Conservation (phyloP, 2,113 vertebrate genomes). For the Eonycteris spelaea region DNA sequence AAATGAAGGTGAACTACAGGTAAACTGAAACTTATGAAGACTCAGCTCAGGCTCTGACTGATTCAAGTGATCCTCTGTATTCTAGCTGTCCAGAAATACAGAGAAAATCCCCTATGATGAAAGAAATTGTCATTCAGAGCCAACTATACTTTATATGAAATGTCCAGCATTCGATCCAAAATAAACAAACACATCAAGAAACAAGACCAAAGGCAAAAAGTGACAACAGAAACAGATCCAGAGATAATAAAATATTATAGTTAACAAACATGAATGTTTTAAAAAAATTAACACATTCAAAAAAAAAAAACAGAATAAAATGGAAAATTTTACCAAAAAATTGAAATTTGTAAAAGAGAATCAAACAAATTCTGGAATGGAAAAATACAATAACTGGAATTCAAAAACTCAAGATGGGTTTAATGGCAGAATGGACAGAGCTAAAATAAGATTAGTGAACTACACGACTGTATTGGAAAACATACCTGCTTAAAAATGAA, state of each 20-base stretch:
- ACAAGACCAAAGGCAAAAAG: not conserved
- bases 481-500: not conserved
- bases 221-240: not conserved
- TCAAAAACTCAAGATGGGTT: not conserved
- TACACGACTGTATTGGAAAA: not conserved
- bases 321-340: not conserved
- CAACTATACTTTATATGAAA: not conserved
- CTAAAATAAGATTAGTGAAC: not conserved
- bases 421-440: not conserved
- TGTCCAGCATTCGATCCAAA: not conserved
- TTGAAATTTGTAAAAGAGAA: not conserved
- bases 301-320: not conserved
- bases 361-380: not conserved
- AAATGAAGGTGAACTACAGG: not conserved
- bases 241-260: not conserved
- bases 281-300: not conserved
- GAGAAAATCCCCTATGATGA: not conserved
- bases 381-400: not conserved
- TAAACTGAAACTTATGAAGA: not conserved
- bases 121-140: not conserved
- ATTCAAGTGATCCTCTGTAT: not conserved
- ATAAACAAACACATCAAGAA: not conserved
- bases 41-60: not conserved
- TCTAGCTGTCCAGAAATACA: not conserved
- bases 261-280: not conserved